Conservation (phyloP, 2,888 invertebrate species). For the Hybos culiciformis region DNA sequence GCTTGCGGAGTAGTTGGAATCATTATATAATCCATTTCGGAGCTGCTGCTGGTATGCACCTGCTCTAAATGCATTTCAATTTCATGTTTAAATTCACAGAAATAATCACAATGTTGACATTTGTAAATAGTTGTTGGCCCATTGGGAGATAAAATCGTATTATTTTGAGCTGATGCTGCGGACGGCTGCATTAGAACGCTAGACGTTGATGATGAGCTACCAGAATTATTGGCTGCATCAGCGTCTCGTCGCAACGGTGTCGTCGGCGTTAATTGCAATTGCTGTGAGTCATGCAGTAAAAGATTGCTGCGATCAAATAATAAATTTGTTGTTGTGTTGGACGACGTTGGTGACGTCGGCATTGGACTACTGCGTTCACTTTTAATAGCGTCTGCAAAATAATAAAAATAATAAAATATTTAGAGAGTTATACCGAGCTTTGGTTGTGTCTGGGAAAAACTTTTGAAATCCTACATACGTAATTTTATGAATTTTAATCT, state of each 20-base stretch:
- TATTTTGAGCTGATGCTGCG: too few species aligned
- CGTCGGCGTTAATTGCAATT: not conserved
- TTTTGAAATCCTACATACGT: too few species aligned
- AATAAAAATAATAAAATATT: not conserved
- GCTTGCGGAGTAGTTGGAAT: constrained; percentile 32
- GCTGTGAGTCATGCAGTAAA: constrained; percentile 5
- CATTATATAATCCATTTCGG: constrained; percentile 24
- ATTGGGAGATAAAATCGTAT: too few species aligned
- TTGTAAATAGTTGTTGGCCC: constrained; percentile 25
- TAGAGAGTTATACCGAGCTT: too few species aligned
- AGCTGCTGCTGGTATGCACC: constrained; percentile 23
- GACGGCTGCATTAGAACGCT: not conserved
- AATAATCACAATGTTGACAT: constrained; percentile 33
- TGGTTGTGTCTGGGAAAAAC: too few species aligned
- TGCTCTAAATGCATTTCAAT: constrained; percentile 26
- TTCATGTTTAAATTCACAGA: constrained; percentile 29
- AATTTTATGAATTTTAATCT: too few species aligned
- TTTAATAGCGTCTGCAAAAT: constrained; percentile 12
- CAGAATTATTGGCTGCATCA: not conserved
- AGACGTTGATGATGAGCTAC: too few species aligned
- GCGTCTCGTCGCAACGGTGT: not conserved
- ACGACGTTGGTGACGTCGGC: constrained; percentile 17
- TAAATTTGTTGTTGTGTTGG: constrained; percentile 43
- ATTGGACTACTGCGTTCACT: constrained; percentile 14
- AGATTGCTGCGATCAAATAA: not conserved